Conservation (phyloP, 1,140 invertebrate species). For the Melanaphis sacchari region DNA sequence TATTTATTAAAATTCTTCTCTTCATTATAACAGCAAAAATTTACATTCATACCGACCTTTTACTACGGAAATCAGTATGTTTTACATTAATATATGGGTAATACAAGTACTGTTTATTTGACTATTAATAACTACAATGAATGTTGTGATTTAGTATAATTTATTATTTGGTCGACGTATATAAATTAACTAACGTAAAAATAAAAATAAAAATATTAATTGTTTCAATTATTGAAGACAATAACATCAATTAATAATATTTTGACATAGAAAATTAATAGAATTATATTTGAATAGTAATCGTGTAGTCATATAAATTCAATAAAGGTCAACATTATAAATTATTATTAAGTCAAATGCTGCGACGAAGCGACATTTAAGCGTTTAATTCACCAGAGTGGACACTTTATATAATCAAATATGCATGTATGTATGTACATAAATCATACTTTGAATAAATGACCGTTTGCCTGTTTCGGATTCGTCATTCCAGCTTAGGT, state of each 20-base stretch:
- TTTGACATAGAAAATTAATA: not conserved
- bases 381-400: not conserved
- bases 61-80: not conserved
- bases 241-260: too few relatives aligned
- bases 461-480: too few relatives aligned
- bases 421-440: not conserved
- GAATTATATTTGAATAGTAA: not conserved
- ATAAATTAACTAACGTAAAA: not conserved
- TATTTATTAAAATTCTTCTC: not conserved
- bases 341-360: not conserved
- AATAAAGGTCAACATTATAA: not conserved
- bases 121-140: not conserved
- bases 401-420: not conserved
- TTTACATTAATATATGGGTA: not conserved
- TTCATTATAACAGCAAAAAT: not conserved
- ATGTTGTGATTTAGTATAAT: not conserved
- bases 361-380: not conserved
- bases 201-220: not conserved
- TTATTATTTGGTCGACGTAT: not conserved
- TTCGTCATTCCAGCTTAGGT: not conserved
- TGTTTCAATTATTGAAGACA: too few relatives aligned
- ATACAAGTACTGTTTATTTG: not conserved
- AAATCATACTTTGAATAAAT: not conserved
- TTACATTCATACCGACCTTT: not conserved
- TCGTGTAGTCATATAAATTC: not conserved